Base-by-base conservation (phyloP, 2,888 invertebrate species). In the Rhingia rostrata region DNA sequence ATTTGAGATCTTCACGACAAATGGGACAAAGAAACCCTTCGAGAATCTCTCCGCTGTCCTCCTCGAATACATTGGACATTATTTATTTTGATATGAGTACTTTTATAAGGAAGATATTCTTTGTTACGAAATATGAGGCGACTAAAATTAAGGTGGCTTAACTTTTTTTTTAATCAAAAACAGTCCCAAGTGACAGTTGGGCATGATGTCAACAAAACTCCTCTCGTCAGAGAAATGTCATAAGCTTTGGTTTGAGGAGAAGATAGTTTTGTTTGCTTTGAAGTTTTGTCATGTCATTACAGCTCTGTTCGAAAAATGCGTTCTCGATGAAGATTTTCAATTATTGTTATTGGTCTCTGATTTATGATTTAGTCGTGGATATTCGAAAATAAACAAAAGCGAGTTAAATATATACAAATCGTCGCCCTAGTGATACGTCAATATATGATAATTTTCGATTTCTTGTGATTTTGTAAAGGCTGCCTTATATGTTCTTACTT, bases 11-110 rank as follows among this genome's bases (percentile, higher is more conserved):
- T 45, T 95, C 95, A 92, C 97, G 96, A 89, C 99, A 99, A 88
- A 98, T 97, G 0, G 99, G 98, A 91, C 99, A 99, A 7, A 99
- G 93, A 90, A 99, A 98, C 4, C 99, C 99, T 92, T 99, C 98
- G 80, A 96, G 92, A 87, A 97, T 95, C 88, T 94, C 93, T 4
- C 90, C 91, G 43, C 12, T 77, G 14, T 88, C 87, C 3, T 88
- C 89, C n/a, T 88, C 90, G 64, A 90, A 91, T 5, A 90, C 89
- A 88, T 91, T 90, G 6, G 88, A 88, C 88, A 88, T 88, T 14
- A 9, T 10, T 22, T 41, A 22, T 22, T 22, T 22, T 14, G 35
- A 22, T 9, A 2, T n/a, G 6, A 30, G 4, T 37, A 49, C 14
- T 49, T 60, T 33, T 60, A 6, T 9, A 6, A 4, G n/a, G n/a